These are phyloP conservation scores for Deroptyus accipitrinus DNA, from an alignment of 2,113 vertebrate genomes.

Conservation along the genomic window DNA sequence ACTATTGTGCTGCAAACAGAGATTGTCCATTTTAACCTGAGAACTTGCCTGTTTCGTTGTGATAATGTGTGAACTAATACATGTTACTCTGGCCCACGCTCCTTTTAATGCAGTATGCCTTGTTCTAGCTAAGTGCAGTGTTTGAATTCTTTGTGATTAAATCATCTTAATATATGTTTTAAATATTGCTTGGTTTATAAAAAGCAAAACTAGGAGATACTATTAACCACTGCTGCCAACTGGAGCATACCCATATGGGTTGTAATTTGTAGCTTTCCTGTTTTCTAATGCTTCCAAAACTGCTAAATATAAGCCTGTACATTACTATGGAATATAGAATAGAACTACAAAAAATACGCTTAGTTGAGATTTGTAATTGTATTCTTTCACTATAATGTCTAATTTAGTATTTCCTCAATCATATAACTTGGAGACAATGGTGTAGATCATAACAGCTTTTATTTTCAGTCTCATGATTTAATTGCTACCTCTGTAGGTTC, in stretches of 20 bases:
- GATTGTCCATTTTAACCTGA: not conserved
- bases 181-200: conserved; percentile 25
- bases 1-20: not conserved
- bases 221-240: conserved; percentile 3
- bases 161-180: not conserved
- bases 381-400: not conserved
- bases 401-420: conserved; percentile 30
- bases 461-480: conserved; percentile 45
- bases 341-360: not conserved
- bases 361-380: conserved; percentile 35
- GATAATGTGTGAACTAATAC: not conserved
- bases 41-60: not conserved
- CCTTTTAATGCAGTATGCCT: not conserved
- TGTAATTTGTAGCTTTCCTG: conserved; percentile 9
- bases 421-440: conserved; percentile 8
- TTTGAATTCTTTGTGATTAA: not conserved
- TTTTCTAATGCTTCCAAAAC: conserved; percentile 33
- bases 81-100: not conserved
- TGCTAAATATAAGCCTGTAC: conserved; percentile 20
- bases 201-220: conserved; percentile 6
- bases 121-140: not conserved
- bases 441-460: conserved; percentile 37
- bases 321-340: not conserved
- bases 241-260: not conserved
- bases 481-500: conserved; percentile 29